These are phyloP conservation scores for Xiphophorus couchianus DNA, from an alignment of 2,113 vertebrate genomes.

Conservation along the genomic window DNA sequence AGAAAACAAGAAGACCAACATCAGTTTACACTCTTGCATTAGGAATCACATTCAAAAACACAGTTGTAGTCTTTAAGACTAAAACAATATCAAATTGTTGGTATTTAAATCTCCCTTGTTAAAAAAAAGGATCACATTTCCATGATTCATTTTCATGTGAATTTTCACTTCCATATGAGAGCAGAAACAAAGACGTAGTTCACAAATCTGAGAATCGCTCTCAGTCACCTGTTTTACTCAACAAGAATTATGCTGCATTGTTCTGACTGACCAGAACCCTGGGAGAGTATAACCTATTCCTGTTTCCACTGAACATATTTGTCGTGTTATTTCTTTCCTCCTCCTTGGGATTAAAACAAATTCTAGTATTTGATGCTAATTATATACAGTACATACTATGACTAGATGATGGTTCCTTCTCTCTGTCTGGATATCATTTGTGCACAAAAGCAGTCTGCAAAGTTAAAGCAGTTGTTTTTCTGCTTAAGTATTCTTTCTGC, in stretches of 20 bases:
- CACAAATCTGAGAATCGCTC: neutral
- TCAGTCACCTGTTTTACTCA: constrained; percentile 2
- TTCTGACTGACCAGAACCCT: neutral
- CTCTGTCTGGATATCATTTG: neutral
- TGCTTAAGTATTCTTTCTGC: neutral
- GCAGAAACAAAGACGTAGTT: constrained; percentile 5
- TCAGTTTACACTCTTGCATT: no score
- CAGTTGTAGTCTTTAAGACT: no score
- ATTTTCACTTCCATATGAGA: constrained; percentile 37
- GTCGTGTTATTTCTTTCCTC: neutral
- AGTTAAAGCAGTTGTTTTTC: neutral
- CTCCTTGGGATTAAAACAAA: neutral
- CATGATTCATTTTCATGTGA: neutral
- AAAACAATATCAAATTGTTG: no score
- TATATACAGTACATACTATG: no score
- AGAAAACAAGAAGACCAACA: no score
- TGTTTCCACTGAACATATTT: neutral
- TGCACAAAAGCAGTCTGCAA: neutral
- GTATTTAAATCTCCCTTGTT: no score
- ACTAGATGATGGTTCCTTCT: no score
- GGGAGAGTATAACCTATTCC: neutral
- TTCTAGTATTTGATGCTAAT: neutral
- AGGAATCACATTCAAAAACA: no score
- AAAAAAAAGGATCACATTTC: no score
- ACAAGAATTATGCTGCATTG: neutral